Base-by-base conservation (phyloP, 2,888 invertebrate species). In the Syrphus vitripennis region DNA sequence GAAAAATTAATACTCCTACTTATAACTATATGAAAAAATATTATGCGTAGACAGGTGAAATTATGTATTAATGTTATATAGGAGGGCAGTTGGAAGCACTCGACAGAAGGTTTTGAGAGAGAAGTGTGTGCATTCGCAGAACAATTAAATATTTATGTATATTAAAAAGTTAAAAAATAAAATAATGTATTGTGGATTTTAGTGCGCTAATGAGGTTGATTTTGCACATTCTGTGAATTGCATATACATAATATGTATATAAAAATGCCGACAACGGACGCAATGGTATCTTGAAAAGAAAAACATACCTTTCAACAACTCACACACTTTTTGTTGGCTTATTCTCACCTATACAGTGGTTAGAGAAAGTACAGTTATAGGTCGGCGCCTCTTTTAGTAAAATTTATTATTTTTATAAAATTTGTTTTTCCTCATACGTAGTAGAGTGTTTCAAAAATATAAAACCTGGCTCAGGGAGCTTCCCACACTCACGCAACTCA, bases 21-120 rank as follows among this genome's bases (percentile, higher is more conserved):
- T n/a, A n/a, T n/a, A n/a, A n/a, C n/a, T 48, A 12, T 26, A 63
- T 45, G 63, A 45, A 34, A 16, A 50, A 19, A 79, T 65, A 19
- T 6, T 79, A 80, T 80, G 83, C 83, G 80, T 83, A 80, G 50
- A 55, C 80, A 71, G 70, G 75, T 76, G 71, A 71, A 80, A 79
- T 71, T 70, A 24, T 50, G 31, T 7, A 40, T 24, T 37, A 24
- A 2, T 12, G 1, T 1, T 2, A 10, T n/a, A n/a, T n/a, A n/a
- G n/a, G n/a, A n/a, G n/a, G n/a, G 19, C 19, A 59, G n/a, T 37
- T 24, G 24, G 61, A 9, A 61, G 21, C 37, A 61, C 34, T n/a
- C 24, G 24, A 55, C 16, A 55, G n/a, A 53, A n/a, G 53, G 26
- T 29, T 26, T n/a, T n/a, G n/a, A n/a, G n/a, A n/a, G n/a, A n/a